A percentile compares a stretch with the other conserved stretches of the same genome.
Evolutionary conservation across 2,113 vertebrate genomes (phyloP).

Genomic region (Ochotona princeps): DNA sequence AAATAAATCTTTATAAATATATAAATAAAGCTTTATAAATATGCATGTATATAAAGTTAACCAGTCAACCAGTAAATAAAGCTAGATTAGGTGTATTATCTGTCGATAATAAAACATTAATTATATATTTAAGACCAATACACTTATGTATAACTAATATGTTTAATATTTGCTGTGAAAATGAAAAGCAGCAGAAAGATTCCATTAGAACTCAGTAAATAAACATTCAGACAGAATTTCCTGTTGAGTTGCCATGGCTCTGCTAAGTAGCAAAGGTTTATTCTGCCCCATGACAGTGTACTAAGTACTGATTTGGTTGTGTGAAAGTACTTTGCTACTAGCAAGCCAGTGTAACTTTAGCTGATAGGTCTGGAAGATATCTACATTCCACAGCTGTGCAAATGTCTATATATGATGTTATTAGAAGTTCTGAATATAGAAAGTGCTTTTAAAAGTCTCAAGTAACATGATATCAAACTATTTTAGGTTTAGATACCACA

Average conservation of each 20-base stretch:
- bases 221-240: not conserved
- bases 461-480: constrained; percentile 6
- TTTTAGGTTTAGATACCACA: constrained; percentile 36
- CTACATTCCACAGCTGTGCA: constrained; percentile 62
- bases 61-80: not conserved
- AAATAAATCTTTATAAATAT: too few relatives aligned
- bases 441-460: constrained; percentile 23
- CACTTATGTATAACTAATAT: too few relatives aligned
- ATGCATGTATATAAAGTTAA: too few relatives aligned
- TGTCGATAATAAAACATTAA: not conserved
- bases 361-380: constrained; percentile 66
- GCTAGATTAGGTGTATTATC: not conserved
- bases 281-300: constrained; percentile 38
- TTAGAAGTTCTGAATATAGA: constrained; percentile 48
- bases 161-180: not conserved
- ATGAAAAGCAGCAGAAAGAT: not conserved
- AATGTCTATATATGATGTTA: constrained; percentile 55
- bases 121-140: not conserved
- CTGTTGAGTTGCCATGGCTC: not conserved
- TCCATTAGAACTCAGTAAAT: constrained; percentile 2
- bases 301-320: constrained; percentile 47
- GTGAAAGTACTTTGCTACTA: constrained; percentile 27
- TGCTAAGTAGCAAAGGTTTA: constrained; percentile 42
- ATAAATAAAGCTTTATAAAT: too few relatives aligned
- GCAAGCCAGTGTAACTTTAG: constrained; percentile 58